Percentiles rank a stretch among this genome's conserved stretches.
Evolutionary conservation across 2,113 vertebrate genomes (phyloP).

Genomic region (Festucalex cinctus): DNA sequence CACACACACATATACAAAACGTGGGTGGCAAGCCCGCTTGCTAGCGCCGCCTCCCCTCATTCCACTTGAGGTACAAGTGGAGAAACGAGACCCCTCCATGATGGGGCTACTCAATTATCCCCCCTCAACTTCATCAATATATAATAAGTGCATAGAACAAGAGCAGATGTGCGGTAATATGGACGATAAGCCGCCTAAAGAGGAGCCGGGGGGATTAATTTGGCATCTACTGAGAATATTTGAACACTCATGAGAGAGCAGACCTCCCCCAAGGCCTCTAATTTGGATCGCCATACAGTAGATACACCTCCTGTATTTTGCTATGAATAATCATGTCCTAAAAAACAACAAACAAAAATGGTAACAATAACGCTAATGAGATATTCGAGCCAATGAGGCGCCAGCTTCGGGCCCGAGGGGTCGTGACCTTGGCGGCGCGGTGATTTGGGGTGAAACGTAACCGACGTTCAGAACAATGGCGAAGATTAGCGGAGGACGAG

Average conservation of each 20-base stretch:
- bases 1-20: constrained; percentile 12
- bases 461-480: constrained; percentile 48
- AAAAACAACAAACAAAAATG: neutral
- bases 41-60: constrained; percentile 18
- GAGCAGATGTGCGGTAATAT: constrained; percentile 62
- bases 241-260: neutral
- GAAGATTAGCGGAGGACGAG: constrained; percentile 54
- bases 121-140: constrained; percentile 57
- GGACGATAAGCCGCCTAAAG: constrained; percentile 43
- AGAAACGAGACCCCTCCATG: constrained; percentile 43
- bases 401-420: constrained; percentile 1
- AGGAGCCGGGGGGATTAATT: constrained; percentile 57
- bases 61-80: constrained; percentile 55
- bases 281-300: neutral
- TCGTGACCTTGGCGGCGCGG: neutral
- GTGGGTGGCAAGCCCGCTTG: constrained; percentile 1
- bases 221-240: constrained; percentile 42
- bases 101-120: constrained; percentile 57
- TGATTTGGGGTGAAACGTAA: constrained; percentile 50
- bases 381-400: neutral
- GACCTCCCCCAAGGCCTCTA: neutral
- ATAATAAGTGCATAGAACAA: constrained; percentile 56
- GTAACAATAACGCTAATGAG: neutral
- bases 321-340: neutral
- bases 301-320: neutral